These are phyloP conservation scores for Calycopis cecrops DNA, from an alignment of 1,140 invertebrate species.

Conservation along the genomic window DNA sequence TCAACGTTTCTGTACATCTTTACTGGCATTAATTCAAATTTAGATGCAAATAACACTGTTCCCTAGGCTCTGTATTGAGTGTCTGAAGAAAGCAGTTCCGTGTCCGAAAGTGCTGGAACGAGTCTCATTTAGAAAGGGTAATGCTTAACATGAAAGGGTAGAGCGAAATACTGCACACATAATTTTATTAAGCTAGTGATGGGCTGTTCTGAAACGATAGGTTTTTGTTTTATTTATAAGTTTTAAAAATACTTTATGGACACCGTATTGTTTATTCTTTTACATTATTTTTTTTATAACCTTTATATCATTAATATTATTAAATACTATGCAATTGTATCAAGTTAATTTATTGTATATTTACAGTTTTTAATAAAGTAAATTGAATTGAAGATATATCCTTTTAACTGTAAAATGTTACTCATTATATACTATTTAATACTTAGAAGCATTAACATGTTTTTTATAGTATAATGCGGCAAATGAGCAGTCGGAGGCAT, in stretches of 20 bases:
- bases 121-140: background rate
- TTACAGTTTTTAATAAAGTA: no score
- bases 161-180: conserved; percentile 1
- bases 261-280: background rate
- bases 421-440: no score
- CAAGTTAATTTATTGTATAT: no score
- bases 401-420: no score
- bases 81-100: conserved; percentile 7
- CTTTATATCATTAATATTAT: no score
- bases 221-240: background rate
- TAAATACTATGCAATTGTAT: no score
- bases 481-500: no score
- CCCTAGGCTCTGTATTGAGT: background rate
- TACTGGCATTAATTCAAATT: conserved; percentile 3
- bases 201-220: background rate
- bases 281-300: background rate
- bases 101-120: background rate
- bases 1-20: background rate
- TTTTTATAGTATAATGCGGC: no score
- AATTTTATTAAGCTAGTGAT: conserved; percentile 4
- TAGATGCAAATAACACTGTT: background rate
- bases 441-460: no score
- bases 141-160: conserved; percentile 2
- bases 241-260: background rate
- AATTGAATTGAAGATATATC: no score